phyloP scores from a whole-genome alignment of 2,113 vertebrate species.

The Lampris megalopsis region DNA sequence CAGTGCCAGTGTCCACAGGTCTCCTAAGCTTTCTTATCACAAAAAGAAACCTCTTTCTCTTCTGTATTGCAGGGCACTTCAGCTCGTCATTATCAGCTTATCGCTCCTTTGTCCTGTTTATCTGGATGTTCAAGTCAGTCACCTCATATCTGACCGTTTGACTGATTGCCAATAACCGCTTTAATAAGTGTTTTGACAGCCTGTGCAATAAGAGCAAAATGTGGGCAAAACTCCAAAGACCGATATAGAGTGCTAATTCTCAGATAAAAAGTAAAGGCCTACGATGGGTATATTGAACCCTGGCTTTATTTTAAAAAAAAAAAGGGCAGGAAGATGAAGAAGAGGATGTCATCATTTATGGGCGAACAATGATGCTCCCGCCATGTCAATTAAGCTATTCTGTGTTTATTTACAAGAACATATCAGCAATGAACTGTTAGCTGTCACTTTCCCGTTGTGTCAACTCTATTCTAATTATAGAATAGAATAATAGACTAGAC shows the following conservation, averaged over 20 bases:
- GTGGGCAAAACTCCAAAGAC: too few species aligned
- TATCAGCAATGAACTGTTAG: conserved; percentile 41
- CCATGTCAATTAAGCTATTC: conserved; percentile 38
- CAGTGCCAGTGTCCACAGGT: conserved; percentile 41
- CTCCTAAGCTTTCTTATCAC: conserved; percentile 49
- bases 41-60: conserved; percentile 37
- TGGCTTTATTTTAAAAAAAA: not conserved
- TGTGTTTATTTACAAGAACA: conserved; percentile 26
- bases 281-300: not conserved
- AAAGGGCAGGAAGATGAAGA: not conserved
- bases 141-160: conserved; percentile 27
- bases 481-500: too few species aligned
- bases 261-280: not conserved
- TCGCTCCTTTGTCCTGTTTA: conserved; percentile 67
- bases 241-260: too few species aligned
- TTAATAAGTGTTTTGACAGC: conserved; percentile 4
- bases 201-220: too few species aligned
- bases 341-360: not conserved
- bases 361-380: conserved; percentile 6
- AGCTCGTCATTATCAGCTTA: conserved; percentile 28
- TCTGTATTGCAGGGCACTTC: conserved; percentile 16
- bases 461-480: conserved; percentile 46
- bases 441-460: conserved; percentile 14
- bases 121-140: conserved; percentile 23
- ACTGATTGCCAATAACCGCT: not conserved